Conservation (phyloP, 1,140 invertebrate genomes). For the Drosophila nigrodunni region DNA sequence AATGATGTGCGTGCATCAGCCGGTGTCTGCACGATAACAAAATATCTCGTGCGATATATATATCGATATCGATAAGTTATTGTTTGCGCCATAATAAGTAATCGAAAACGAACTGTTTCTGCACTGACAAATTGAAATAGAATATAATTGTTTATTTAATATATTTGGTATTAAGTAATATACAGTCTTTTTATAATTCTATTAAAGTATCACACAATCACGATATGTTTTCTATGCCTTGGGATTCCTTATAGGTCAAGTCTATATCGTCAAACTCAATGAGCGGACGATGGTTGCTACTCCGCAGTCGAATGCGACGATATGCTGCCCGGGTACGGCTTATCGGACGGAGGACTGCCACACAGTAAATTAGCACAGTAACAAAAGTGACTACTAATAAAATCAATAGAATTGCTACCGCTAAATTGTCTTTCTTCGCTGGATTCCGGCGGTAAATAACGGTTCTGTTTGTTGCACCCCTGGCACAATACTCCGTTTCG, state of each 20-base stretch:
- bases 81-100: not conserved
- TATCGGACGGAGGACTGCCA: conserved; percentile 44
- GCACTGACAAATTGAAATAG: not conserved
- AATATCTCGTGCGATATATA: not conserved
- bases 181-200: conserved; percentile 22
- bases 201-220: not conserved
- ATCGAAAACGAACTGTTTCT: not conserved
- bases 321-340: conserved; percentile 38
- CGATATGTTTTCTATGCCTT: not conserved
- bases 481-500: conserved; percentile 31
- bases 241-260: conserved; percentile 28
- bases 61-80: not conserved
- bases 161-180: conserved; percentile 7
- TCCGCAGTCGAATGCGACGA: conserved; percentile 31
- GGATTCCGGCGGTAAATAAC: conserved; percentile 17
- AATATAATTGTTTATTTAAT: not conserved
- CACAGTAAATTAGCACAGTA: conserved; percentile 34
- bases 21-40: conserved; percentile 13
- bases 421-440: conserved; percentile 25
- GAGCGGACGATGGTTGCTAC: conserved; percentile 30
- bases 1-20: conserved; percentile 19
- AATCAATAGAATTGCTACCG: conserved; percentile 40
- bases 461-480: conserved; percentile 29
- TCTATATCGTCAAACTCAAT: conserved; percentile 52
- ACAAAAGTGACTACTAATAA: conserved; percentile 39